phyloP scores from a whole-genome alignment of 64 coral and sea anemone genomes.

The Stichodactyla helianthus region DNA sequence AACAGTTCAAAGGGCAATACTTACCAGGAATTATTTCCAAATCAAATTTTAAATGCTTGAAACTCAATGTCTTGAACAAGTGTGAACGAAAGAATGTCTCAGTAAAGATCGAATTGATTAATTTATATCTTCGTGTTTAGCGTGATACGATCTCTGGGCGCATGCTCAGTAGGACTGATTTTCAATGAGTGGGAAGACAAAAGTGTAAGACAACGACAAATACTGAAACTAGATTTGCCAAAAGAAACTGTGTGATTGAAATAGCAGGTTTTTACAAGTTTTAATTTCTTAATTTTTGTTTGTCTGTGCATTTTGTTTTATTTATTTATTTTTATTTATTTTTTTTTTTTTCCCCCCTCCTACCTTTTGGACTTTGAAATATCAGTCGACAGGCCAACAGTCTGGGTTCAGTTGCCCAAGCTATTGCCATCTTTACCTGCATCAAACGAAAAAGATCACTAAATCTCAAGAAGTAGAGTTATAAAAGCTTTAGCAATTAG shows the following conservation, averaged over 20 bases:
- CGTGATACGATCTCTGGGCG: not conserved
- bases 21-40: not conserved
- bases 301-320: not conserved
- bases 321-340: no score
- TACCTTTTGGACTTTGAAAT: no score
- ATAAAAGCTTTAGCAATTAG: no score
- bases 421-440: not conserved
- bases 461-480: no score
- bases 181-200: not conserved
- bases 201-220: not conserved
- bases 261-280: not conserved
- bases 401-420: not conserved
- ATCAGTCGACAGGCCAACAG: not conserved
- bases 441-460: no score
- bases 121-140: not conserved
- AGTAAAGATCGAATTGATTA: not conserved
- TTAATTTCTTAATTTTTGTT: not conserved
- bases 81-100: not conserved
- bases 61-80: not conserved
- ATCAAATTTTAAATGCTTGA: not conserved
- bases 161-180: not conserved
- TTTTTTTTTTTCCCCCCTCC: no score
- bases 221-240: not conserved
- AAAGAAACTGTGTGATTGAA: not conserved
- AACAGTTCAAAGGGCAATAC: not conserved